A percentile compares a stretch with the other conserved stretches of the same genome.
Evolutionary conservation across 1,140 invertebrate genomes (phyloP).

Genomic region (Calliopsis andreniformis): DNA sequence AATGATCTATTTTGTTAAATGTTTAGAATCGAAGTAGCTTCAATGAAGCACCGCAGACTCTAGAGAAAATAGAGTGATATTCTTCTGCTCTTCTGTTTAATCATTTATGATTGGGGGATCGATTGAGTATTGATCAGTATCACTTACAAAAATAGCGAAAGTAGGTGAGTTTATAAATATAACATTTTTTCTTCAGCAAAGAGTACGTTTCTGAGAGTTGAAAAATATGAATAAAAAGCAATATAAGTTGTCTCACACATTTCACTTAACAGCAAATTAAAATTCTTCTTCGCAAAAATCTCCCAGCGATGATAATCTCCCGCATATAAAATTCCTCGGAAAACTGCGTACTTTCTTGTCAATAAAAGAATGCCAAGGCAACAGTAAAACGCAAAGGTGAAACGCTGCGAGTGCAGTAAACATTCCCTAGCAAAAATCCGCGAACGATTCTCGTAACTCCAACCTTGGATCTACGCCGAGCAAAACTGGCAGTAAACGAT

Average conservation of each 20-base stretch:
- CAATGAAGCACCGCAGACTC: too few species aligned
- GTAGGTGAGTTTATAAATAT: too few species aligned
- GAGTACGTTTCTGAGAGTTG: too few species aligned
- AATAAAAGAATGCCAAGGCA: constrained; percentile 8
- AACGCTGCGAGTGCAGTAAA: constrained; percentile 19
- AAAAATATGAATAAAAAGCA: too few species aligned
- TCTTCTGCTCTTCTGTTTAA: too few species aligned
- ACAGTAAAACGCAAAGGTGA: constrained; percentile 6
- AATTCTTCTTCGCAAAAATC: neutral
- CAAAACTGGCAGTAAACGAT: constrained; percentile 33
- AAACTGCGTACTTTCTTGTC: neutral
- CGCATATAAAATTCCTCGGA: neutral
- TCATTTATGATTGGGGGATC: too few species aligned
- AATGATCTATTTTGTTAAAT: constrained; percentile 38
- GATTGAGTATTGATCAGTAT: too few species aligned
- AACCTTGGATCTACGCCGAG: constrained; percentile 11
- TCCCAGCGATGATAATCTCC: neutral
- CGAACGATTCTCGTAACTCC: constrained; percentile 54
- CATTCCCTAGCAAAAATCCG: constrained; percentile 40
- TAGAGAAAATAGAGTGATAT: too few species aligned
- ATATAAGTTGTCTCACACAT: too few species aligned
- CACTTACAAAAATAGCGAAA: too few species aligned
- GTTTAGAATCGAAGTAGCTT: neutral
- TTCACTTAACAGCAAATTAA: neutral
- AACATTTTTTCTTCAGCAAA: too few species aligned